A percentile compares a stretch with the other conserved stretches of the same genome.
These are phyloP conservation scores for Spondyliosoma cantharus DNA, from an alignment of 2,797 vertebrate species.

Conservation along the genomic window DNA sequence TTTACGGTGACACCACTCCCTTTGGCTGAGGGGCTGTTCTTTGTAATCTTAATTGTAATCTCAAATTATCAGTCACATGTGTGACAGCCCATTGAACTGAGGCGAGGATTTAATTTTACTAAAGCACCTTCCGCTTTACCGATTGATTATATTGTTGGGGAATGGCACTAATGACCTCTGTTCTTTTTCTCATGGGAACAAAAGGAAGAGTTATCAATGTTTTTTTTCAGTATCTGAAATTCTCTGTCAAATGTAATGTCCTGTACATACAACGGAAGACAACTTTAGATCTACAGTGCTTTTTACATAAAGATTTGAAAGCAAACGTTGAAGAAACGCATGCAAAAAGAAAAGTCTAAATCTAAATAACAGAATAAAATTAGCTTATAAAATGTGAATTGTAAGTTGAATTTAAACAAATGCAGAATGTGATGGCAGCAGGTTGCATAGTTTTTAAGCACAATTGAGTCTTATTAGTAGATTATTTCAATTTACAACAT, in stretches of 20 bases:
- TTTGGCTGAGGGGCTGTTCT: background rate
- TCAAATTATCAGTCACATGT: constrained; percentile 4
- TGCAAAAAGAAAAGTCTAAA: background rate
- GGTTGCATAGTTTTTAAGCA: background rate
- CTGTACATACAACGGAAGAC: background rate
- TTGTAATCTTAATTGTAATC: constrained; percentile 33
- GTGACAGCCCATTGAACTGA: background rate
- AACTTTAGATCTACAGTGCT: background rate
- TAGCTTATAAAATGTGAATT: no score
- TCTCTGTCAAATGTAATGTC: background rate
- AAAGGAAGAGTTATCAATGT: background rate
- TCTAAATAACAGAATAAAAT: background rate
- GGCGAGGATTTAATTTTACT: background rate
- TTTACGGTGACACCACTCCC: background rate
- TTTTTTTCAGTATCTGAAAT: background rate
- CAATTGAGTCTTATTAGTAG: no score
- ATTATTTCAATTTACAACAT: background rate
- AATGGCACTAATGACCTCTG: background rate
- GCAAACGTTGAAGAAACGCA: background rate
- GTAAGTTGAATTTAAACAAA: background rate
- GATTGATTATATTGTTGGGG: constrained; percentile 3
- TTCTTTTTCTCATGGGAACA: background rate
- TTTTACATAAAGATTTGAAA: background rate
- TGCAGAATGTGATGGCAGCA: background rate
- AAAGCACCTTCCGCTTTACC: background rate